Evolutionary conservation across 2,888 invertebrate genomes (phyloP).

Genomic region (Oscheius sp.): DNA sequence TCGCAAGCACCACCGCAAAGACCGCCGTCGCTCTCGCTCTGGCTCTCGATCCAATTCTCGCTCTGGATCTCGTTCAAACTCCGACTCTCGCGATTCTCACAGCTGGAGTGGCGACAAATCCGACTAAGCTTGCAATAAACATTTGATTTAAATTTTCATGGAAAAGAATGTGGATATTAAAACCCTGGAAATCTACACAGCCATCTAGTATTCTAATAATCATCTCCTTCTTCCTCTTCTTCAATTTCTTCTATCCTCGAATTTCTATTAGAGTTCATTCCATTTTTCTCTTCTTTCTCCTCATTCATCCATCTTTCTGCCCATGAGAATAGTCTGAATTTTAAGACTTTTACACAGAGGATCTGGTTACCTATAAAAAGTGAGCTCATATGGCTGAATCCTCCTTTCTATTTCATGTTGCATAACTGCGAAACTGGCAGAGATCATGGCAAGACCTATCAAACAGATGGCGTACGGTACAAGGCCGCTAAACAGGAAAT

Average conservation of each 20-base stretch:
- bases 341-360: neutral
- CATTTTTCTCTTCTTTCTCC: slow-evolving; percentile 23
- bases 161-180: neutral
- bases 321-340: slow-evolving; percentile 18
- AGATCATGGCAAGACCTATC: slow-evolving; percentile 58
- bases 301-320: slow-evolving; percentile 24
- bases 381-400: slow-evolving; percentile 60
- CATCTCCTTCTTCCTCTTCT: slow-evolving; percentile 30
- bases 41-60: neutral
- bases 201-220: neutral
- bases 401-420: slow-evolving; percentile 62
- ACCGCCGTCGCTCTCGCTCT: neutral
- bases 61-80: no score
- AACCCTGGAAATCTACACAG: slow-evolving; percentile 10
- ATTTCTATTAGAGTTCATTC: slow-evolving; percentile 3
- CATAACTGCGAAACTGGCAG: slow-evolving; percentile 58
- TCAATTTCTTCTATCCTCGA: slow-evolving; percentile 31
- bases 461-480: slow-evolving; percentile 58
- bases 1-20: neutral
- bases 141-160: neutral
- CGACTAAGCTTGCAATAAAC: slow-evolving; percentile 2
- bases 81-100: neutral
- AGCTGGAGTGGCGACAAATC: neutral
- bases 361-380: slow-evolving; percentile 49
- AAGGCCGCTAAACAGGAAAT: slow-evolving; percentile 50